Evolutionary conservation across 2,113 vertebrate species (phyloP).

Genomic region (Saccopteryx bilineata): DNA sequence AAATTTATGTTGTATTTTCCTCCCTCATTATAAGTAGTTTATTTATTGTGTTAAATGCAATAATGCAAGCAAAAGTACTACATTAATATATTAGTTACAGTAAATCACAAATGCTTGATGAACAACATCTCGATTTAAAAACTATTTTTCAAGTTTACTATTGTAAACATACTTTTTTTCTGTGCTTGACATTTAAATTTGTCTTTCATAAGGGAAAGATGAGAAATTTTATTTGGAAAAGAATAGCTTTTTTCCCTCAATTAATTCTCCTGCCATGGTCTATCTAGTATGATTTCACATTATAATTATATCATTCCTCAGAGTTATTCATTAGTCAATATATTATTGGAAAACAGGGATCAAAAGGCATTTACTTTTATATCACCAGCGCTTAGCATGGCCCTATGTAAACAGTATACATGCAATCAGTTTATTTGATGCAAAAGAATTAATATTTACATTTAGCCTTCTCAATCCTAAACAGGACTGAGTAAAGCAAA

Average conservation of each 20-base stretch:
- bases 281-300: background rate
- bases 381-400: background rate
- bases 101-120: background rate
- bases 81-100: background rate
- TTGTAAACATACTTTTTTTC: background rate
- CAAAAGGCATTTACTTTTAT: conserved; percentile 10
- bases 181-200: background rate
- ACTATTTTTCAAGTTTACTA: background rate
- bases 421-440: background rate
- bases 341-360: background rate
- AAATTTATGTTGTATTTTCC: background rate
- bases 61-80: background rate
- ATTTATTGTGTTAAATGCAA: background rate
- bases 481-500: background rate
- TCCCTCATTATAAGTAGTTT: background rate
- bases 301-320: background rate
- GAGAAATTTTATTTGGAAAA: background rate
- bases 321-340: background rate
- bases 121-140: background rate
- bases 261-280: background rate
- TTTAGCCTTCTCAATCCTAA: background rate
- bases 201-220: conserved; percentile 17
- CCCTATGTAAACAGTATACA: background rate
- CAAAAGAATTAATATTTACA: background rate
- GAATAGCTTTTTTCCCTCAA: background rate